Evolutionary conservation across 2,797 vertebrate species (phyloP).

Genomic region (Heterohyrax brucei): DNA sequence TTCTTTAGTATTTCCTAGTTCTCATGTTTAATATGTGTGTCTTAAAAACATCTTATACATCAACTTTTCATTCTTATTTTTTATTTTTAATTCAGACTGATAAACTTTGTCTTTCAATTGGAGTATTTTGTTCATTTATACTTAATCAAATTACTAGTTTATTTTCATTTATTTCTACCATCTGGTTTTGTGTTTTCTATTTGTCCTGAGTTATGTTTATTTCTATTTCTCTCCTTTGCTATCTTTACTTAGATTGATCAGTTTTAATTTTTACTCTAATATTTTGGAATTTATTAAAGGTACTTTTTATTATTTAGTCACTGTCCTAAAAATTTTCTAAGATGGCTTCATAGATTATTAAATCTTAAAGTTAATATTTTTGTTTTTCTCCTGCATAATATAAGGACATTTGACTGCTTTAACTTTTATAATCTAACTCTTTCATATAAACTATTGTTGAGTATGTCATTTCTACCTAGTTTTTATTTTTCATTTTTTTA

Average conservation of each 20-base stretch:
- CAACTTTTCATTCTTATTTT: background rate
- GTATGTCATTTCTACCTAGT: background rate
- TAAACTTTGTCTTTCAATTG: background rate
- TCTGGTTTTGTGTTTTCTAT: background rate
- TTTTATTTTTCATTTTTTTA: conserved; percentile 3
- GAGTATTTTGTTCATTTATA: too few relatives aligned
- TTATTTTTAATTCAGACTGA: background rate
- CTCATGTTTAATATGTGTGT: background rate
- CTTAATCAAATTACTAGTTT: too few relatives aligned
- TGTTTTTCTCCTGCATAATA: background rate
- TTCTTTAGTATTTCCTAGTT: background rate
- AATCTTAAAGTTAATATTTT: background rate
- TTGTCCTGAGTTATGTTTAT: background rate
- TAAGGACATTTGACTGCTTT: background rate
- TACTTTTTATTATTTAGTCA: background rate
- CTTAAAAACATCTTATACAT: background rate
- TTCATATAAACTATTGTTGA: background rate
- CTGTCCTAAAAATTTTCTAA: background rate
- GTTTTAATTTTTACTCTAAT: background rate
- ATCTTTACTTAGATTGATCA: background rate
- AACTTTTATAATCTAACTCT: background rate
- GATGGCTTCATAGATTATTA: background rate
- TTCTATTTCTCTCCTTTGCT: background rate
- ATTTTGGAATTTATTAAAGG: background rate
- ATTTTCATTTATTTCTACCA: background rate